These are phyloP conservation scores for Papilio gigon DNA, from an alignment of 2,888 invertebrate species.

Conservation along the genomic window DNA sequence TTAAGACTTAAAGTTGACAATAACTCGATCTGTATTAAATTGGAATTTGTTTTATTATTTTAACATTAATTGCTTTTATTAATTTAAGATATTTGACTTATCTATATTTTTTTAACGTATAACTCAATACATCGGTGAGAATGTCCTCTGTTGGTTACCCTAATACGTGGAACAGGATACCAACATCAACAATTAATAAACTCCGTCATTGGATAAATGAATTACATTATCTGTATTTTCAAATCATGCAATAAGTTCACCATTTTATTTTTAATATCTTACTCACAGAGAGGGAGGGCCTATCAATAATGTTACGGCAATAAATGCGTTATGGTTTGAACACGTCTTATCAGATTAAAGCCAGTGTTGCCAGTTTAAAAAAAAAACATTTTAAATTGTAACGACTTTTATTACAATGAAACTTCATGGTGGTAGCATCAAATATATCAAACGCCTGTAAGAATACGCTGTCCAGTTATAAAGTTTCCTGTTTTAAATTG, in stretches of 20 bases:
- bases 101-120: conserved; percentile 54
- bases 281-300: conserved; percentile 18
- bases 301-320: conserved; percentile 7
- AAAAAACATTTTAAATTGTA: neutral
- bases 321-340: conserved; percentile 8
- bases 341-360: neutral
- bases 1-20: conserved; percentile 6
- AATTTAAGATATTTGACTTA: conserved; percentile 41
- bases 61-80: neutral
- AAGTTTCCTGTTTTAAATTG: too few relatives aligned
- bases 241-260: conserved; percentile 35
- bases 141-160: conserved; percentile 51
- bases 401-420: neutral
- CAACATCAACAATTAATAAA: conserved; percentile 59
- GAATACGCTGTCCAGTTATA: too few relatives aligned
- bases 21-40: neutral
- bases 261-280: conserved; percentile 41
- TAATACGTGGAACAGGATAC: conserved; percentile 64
- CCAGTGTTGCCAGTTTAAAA: neutral
- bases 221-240: conserved; percentile 37
- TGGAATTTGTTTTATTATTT: neutral
- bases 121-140: conserved; percentile 41
- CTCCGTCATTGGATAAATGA: conserved; percentile 40
- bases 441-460: too few relatives aligned
- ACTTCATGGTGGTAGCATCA: neutral